Evolutionary conservation across 2,797 vertebrate genomes (phyloP).

Genomic region (Euthynnus affinis): DNA sequence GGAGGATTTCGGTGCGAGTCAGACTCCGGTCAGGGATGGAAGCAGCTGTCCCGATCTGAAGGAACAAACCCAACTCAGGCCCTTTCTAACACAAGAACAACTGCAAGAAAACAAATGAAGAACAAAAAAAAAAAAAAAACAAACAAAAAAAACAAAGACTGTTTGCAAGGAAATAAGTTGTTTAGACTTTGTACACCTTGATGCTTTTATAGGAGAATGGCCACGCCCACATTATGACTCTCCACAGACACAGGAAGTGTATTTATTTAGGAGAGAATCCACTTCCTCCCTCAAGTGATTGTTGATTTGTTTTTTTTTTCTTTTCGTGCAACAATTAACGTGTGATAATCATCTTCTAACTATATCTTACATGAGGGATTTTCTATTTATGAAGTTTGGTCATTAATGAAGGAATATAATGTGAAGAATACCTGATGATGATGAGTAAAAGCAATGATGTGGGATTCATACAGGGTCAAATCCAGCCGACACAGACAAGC

Average conservation of each 20-base stretch:
- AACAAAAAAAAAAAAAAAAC: slow-evolving; percentile 42
- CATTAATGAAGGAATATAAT: slow-evolving; percentile 78
- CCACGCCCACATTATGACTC: slow-evolving; percentile 84
- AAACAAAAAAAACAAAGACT: slow-evolving; percentile 59
- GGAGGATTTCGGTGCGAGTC: slow-evolving; percentile 72
- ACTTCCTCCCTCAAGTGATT: slow-evolving; percentile 70
- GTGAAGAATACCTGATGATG: slow-evolving; percentile 67
- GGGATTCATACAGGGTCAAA: slow-evolving; percentile 45
- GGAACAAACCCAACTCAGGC: slow-evolving; percentile 98
- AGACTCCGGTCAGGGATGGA: slow-evolving; percentile 88
- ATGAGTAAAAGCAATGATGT: slow-evolving; percentile 23
- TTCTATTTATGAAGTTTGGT: slow-evolving; percentile 90
- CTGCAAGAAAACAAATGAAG: slow-evolving; percentile 57
- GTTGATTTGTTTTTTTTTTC: slow-evolving; percentile 64
- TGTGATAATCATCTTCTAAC: slow-evolving; percentile 88
- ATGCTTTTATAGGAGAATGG: slow-evolving; percentile 89
- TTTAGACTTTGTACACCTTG: slow-evolving; percentile 89
- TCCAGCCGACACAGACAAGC: slow-evolving; percentile 66
- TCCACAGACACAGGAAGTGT: slow-evolving; percentile 77
- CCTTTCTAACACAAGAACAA: slow-evolving; percentile 91
- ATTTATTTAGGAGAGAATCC: slow-evolving; percentile 85
- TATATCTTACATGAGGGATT: slow-evolving; percentile 85
- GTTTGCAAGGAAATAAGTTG: slow-evolving; percentile 77
- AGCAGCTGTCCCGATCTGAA: slow-evolving; percentile 78
- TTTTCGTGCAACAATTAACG: slow-evolving; percentile 67